Evolutionary conservation across 2,888 invertebrate genomes (phyloP).

Genomic region (Drosophila paucipuncta): DNA sequence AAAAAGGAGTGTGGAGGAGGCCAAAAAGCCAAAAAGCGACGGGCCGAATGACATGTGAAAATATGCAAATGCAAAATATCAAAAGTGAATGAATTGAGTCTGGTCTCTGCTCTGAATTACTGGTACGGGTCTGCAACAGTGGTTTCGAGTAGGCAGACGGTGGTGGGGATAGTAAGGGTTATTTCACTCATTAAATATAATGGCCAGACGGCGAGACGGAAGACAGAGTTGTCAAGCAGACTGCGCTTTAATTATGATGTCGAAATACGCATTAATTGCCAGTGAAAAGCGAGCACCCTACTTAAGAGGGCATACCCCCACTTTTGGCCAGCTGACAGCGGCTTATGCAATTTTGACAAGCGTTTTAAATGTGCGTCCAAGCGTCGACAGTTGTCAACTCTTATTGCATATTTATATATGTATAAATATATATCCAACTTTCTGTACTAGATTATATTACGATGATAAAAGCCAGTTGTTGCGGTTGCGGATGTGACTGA

Average conservation of each 20-base stretch:
- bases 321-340: slow-evolving; percentile 54
- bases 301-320: slow-evolving; percentile 20
- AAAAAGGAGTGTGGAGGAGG: slow-evolving; percentile 57
- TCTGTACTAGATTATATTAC: slow-evolving; percentile 55
- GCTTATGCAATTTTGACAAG: slow-evolving; percentile 76
- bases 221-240: slow-evolving; percentile 60
- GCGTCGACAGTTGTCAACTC: slow-evolving; percentile 78
- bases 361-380: slow-evolving; percentile 70
- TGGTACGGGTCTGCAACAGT: slow-evolving; percentile 31
- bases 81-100: slow-evolving; percentile 75
- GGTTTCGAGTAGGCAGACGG: not conserved
- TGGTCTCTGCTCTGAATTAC: slow-evolving; percentile 32
- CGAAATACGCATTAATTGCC: slow-evolving; percentile 80
- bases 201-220: slow-evolving; percentile 68
- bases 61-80: slow-evolving; percentile 77
- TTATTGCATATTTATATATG: slow-evolving; percentile 42
- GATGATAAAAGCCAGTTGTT: slow-evolving; percentile 52
- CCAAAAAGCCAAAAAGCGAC: slow-evolving; percentile 71
- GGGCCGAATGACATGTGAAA: slow-evolving; percentile 80
- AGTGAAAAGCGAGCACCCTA: slow-evolving; percentile 60
- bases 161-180: slow-evolving; percentile 10
- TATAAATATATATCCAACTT: slow-evolving; percentile 42
- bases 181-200: slow-evolving; percentile 68
- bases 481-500: slow-evolving; percentile 25
- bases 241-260: slow-evolving; percentile 77